Base-by-base conservation (phyloP, 1,140 invertebrate species). In the Anastatus disparis region DNA sequence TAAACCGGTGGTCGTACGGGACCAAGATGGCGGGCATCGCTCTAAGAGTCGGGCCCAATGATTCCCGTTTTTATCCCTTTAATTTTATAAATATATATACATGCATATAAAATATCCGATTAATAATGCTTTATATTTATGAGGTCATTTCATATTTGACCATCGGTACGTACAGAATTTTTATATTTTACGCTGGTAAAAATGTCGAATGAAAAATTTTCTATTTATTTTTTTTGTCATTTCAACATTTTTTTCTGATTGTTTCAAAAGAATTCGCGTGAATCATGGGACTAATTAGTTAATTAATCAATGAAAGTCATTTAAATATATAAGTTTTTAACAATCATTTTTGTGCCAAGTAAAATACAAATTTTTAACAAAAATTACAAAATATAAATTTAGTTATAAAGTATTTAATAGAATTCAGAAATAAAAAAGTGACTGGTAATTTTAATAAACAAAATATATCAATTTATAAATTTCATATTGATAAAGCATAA, bases 21-120 rank as follows among this genome's bases (percentile, higher is more conserved):
- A 85, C 78, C 79, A 79, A 85, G 82, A 85, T 85, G 84, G 83
- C 82, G 82, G 79, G 72, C 74, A 78, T 75, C 71, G 70, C 72
- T 75, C 76, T 75, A 76, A 78, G 76, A 77, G 71, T 82, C 77
- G 77, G 77, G 64, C 72, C 70, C 76, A 79, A 80, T 77, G 62
- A 77, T 78, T 79, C 81, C 77, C 70, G 75, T 76, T 82, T 79
- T 76, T 76, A 29, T 55, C 71, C 59, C 42, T 72, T 72, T 73
- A 53, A 65, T 68, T 75, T 69, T 69, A 10, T 22, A 61, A 35
- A 64, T 31, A 22, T 35, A 72, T n/a, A 61, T 15, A 58, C 26
- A 46, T 20, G 62, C 31, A 64, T 40, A 29, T 12, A 52, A 29
- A n/a, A n/a, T n/a, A n/a, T n/a, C n/a, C n/a, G n/a, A n/a, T n/a